Percentiles rank a stretch among this genome's conserved stretches.
Conservation (phyloP, 2,888 invertebrate species). For the Drosophila subsilvestris region DNA sequence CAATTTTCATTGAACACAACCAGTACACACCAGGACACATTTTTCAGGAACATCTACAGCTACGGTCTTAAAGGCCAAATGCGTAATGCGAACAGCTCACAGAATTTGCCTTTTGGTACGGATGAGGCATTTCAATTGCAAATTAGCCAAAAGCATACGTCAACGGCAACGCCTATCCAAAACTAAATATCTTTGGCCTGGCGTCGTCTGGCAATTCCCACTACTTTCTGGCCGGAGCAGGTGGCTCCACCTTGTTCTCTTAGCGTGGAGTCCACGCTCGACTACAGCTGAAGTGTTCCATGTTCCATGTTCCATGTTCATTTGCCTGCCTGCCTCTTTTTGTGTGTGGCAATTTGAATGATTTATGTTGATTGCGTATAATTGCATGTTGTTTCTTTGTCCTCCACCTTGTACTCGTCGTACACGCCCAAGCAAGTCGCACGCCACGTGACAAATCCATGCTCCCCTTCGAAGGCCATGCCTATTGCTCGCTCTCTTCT, state of each 20-base stretch:
- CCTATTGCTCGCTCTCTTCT: not conserved
- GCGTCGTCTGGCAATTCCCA: not conserved
- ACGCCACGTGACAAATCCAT: constrained; percentile 34
- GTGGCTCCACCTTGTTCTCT: not conserved
- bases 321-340: constrained; percentile 9
- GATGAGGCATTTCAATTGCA: constrained; percentile 74
- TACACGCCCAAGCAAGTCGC: constrained; percentile 26
- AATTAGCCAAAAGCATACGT: constrained; percentile 61
- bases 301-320: constrained; percentile 43
- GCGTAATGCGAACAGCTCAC: constrained; percentile 61
- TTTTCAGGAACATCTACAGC: constrained; percentile 7
- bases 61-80: constrained; percentile 52
- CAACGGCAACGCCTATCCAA: constrained; percentile 23
- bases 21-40: no score
- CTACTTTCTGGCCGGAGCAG: constrained; percentile 5
- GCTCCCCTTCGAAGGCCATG: not conserved
- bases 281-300: constrained; percentile 58
- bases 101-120: constrained; percentile 52
- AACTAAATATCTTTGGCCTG: not conserved
- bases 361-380: constrained; percentile 79
- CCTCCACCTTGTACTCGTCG: constrained; percentile 22
- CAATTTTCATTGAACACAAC: no score
- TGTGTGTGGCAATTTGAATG: constrained; percentile 72
- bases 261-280: not conserved
- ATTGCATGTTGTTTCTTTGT: constrained; percentile 70